Conservation (phyloP, 2,888 invertebrate genomes). For the Stenolophus ochropezus region DNA sequence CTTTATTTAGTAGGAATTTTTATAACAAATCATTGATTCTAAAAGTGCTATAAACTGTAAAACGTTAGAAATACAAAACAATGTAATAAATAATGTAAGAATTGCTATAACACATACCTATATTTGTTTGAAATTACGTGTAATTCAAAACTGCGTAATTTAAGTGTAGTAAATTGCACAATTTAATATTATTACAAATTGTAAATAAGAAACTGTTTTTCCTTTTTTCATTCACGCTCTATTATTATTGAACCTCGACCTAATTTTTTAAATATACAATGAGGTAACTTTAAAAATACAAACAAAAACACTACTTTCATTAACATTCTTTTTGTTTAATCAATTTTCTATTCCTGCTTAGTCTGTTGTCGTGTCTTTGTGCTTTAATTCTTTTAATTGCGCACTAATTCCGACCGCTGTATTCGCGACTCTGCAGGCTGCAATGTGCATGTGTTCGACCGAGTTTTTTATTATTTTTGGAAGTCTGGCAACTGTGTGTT, state of each 20-base stretch:
- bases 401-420: not conserved
- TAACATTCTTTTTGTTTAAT: constrained; percentile 7
- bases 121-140: too few relatives aligned
- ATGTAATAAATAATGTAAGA: not conserved
- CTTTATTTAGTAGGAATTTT: too few relatives aligned
- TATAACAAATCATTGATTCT: too few relatives aligned
- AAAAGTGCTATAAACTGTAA: too few relatives aligned
- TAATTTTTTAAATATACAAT: constrained; percentile 31
- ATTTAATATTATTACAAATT: constrained; percentile 41
- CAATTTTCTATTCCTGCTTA: constrained; percentile 11
- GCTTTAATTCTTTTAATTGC: constrained; percentile 11
- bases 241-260: constrained; percentile 28
- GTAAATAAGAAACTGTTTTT: constrained; percentile 38
- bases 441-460: constrained; percentile 16
- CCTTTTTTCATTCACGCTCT: constrained; percentile 39
- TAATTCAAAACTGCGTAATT: not conserved
- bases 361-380: not conserved
- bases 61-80: not conserved
- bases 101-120: not conserved
- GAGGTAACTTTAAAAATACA: constrained; percentile 34
- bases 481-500: constrained; percentile 17
- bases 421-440: too few relatives aligned
- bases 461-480: constrained; percentile 27
- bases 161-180: constrained; percentile 19
- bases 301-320: constrained; percentile 20